phyloP scores from a whole-genome alignment of 1,140 invertebrate genomes.

The Pachypsylla venusta region DNA sequence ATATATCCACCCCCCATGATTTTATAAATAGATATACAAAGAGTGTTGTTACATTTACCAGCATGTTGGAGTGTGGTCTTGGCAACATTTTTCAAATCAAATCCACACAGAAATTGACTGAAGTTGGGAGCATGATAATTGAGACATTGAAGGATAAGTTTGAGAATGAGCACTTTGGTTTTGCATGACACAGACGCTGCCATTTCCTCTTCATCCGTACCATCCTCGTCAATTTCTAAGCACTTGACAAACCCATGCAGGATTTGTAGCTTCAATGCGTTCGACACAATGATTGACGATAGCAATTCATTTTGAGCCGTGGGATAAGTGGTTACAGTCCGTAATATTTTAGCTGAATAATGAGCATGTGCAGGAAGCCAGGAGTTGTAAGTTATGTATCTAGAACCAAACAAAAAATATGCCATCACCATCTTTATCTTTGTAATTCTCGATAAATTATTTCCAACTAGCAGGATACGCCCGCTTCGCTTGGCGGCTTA shows the following conservation, averaged over 20 bases:
- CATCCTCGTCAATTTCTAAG: constrained; percentile 50
- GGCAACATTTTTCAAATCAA: constrained; percentile 52
- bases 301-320: constrained; percentile 51
- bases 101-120: constrained; percentile 76
- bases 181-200: background rate
- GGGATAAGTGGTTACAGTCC: constrained; percentile 44
- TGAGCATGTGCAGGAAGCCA: constrained; percentile 52
- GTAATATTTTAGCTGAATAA: constrained; percentile 52
- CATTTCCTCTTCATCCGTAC: constrained; percentile 23
- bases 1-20: no score
- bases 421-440: no score
- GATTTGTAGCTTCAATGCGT: constrained; percentile 37
- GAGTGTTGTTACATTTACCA: constrained; percentile 29
- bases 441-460: no score
- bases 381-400: constrained; percentile 49
- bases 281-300: constrained; percentile 47
- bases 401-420: no score
- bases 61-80: constrained; percentile 53
- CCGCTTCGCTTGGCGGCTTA: no score
- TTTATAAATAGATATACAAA: background rate
- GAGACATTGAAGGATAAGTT: constrained; percentile 59
- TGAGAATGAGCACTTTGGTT: constrained; percentile 36
- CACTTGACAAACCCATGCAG: constrained; percentile 79
- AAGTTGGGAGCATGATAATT: constrained; percentile 63
- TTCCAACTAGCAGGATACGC: no score